Base-by-base conservation (phyloP, 2,113 vertebrate genomes). In the Enhydra lutris region DNA sequence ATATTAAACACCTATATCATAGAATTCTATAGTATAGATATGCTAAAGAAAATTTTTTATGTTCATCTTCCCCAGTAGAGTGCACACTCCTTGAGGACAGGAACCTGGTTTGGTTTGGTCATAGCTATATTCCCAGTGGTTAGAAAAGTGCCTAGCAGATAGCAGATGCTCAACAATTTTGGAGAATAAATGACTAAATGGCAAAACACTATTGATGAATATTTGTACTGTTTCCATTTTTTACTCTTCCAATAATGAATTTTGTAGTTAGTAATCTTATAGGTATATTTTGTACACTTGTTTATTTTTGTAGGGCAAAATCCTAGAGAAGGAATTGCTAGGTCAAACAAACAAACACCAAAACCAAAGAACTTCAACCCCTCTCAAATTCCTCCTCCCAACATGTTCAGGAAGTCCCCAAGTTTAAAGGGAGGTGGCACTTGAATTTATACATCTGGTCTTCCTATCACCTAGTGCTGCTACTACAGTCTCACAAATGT, bases 171-270 rank as follows among this genome's bases (percentile, higher is more conserved):
- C 34, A 20, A 36, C 50, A 84, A 73, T 52, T 86, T 59, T 86
- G 21, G 57, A 73, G 87, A 78, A 83, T 86, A 36, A 90, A 79
- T 61, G 76, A 89, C 71, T 93, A 69, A 55, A 74, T 23, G 61
- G 31, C 45, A 91, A 93, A 74, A 52, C n/a, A 45, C 31, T 59
- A 79, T 13, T 79, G 86, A 89, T 69, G 39, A 50, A 67, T 88
- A 84, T 47, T 84, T 45, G 9, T 17, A 26, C 79, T 81, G 2
- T 81, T 90, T 94, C 61, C 47, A 95, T 45, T 90, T 81, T 95
- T 57, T 50, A 84, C 31, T 79, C 95, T 89, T 96, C 47, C 17
- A 91, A 52, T 61, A 95, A 88, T 50, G 6, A 84, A 94, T 71
- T 92, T 65, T 69, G 47, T 13, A 78, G 65, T 50, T 50, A 85